Evolutionary conservation across 2,113 vertebrate species (phyloP), one percentile per base, ranked within the genome.

Genomic region (Hippocampus zosterae): DNA sequence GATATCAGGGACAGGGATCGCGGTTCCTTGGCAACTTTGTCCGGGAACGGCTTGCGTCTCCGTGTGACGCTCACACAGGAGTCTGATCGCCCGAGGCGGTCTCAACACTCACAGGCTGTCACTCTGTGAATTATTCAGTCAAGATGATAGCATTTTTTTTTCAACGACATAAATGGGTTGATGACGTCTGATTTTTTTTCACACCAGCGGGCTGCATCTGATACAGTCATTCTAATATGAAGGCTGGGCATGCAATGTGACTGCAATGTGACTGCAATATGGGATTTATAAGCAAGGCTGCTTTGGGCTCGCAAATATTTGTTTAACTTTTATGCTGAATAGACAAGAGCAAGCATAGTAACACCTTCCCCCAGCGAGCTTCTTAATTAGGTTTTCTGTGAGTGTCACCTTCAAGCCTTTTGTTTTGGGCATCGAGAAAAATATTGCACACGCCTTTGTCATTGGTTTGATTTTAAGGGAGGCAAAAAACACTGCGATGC

Each of bases 71-170:
- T 84, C 79, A 85, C 83, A 69, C 77, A 29, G 76, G 83, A n/a
- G 77, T 81, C 69, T 77, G 75, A 76, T 81, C 71, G 84, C 89
- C 55, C 46, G 74, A 77, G 84, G 88, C 81, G 75, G 67, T 73
- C 75, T 77, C 80, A 67, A 76, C 79, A 80, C 65, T 72, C 71
- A 76, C 62, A 42, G 72, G 70, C 81, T 83, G 79, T 86, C 83
- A 79, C 23, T 70, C 78, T 77, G 86, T 88, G 86, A 90, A 91
- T 89, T 83, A 88, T 91, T 89, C 71, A 89, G 81, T 41, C 21
- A 76, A 72, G 68, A 75, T 78, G 82, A 82, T 81, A 80, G n/a
- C 40, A 42, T 44, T 42, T 86, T 85, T 72, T 62, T 65, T 61
- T 67, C 15, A 12, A 75, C 70, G 70, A 81, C 21, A 10, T 41